phyloP scores from a whole-genome alignment of 1,140 invertebrate genomes.

The Odontomachus brunneus region DNA sequence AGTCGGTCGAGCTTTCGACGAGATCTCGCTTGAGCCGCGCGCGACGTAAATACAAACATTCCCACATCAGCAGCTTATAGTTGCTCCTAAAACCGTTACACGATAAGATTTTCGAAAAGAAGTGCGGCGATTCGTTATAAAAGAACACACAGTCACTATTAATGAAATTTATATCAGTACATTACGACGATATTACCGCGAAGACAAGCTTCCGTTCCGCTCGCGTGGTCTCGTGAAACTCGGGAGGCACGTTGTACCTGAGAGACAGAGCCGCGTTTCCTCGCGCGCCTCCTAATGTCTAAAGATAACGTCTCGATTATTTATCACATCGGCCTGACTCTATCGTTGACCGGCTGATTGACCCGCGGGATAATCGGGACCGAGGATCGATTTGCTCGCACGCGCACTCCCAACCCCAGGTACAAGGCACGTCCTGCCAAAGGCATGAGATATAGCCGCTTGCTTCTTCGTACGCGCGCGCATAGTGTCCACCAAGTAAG shows the following conservation, averaged over 20 bases:
- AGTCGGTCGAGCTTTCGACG: background rate
- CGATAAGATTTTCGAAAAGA: slow-evolving; percentile 20
- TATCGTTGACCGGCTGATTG: no score
- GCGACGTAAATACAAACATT: slow-evolving; percentile 32
- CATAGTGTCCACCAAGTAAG: slow-evolving; percentile 28
- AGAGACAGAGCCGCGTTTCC: no score
- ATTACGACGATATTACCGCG: slow-evolving; percentile 7
- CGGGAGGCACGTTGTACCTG: background rate
- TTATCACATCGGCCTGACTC: no score
- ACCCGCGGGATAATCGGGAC: background rate
- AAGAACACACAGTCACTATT: slow-evolving; percentile 14
- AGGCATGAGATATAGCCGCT: no score
- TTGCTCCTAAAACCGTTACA: slow-evolving; percentile 1
- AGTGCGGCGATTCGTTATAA: slow-evolving; percentile 44
- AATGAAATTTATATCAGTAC: slow-evolving; percentile 30
- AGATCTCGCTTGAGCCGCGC: background rate
- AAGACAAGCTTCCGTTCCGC: background rate
- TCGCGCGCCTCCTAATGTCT: no score
- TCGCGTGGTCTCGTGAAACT: background rate
- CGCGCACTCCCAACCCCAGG: background rate
- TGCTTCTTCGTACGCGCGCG: slow-evolving; percentile 28
- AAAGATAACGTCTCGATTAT: background rate
- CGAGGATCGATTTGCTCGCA: background rate
- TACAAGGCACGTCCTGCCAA: background rate
- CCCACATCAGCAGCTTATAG: slow-evolving; percentile 6